A percentile compares a stretch with the other conserved stretches of the same genome.
Conservation (phyloP, 2,113 vertebrate genomes). For the Puntigrus tetrazona region DNA sequence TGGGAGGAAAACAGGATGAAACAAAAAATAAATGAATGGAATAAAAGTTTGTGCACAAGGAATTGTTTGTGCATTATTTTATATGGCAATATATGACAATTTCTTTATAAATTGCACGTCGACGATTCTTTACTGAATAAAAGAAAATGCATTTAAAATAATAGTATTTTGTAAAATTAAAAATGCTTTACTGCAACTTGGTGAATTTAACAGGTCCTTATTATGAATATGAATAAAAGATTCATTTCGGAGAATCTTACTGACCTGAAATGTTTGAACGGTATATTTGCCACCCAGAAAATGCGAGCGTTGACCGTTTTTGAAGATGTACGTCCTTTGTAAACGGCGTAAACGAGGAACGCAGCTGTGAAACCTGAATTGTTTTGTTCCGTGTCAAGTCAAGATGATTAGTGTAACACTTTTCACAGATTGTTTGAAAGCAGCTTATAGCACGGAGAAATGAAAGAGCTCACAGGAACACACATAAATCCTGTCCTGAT, state of each 20-base stretch:
- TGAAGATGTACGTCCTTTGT: no score
- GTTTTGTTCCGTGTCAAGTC: neutral
- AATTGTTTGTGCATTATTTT: neutral
- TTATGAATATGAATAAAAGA: neutral
- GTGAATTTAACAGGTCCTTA: neutral
- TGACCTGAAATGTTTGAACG: neutral
- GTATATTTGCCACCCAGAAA: neutral
- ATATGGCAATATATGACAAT: neutral
- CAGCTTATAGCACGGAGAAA: neutral
- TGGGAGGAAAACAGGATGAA: neutral
- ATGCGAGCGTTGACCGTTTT: no score
- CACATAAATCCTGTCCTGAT: constrained; percentile 3
- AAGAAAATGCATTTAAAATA: neutral
- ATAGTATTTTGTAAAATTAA: neutral
- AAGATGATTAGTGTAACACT: neutral
- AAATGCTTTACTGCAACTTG: neutral
- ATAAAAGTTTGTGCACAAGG: neutral
- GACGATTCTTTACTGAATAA: neutral
- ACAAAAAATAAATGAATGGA: neutral
- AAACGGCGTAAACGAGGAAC: neutral
- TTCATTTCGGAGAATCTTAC: neutral
- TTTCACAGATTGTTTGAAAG: neutral
- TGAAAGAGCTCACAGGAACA: neutral
- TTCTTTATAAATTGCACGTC: no score
- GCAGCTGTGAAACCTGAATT: neutral